Percentiles rank a stretch among this genome's conserved stretches.
Evolutionary conservation across 2,888 invertebrate species (phyloP).

Genomic region (Xanthia icteritia): DNA sequence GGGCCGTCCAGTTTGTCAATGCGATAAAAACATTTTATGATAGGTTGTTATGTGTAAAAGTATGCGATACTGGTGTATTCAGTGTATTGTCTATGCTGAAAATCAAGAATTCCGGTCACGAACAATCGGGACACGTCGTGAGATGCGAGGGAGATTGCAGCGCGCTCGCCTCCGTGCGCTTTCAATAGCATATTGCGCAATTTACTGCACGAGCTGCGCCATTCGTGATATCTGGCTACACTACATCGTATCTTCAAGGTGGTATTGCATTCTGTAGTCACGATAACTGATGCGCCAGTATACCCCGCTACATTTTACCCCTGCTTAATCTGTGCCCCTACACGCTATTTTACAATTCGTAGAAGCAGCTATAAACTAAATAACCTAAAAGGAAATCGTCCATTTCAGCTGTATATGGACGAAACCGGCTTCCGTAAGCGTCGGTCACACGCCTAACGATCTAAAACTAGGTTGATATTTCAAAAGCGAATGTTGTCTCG

Average conservation of each 20-base stretch:
- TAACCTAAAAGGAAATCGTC: conserved; percentile 49
- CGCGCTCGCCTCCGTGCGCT: conserved; percentile 77
- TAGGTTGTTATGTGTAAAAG: conserved; percentile 37
- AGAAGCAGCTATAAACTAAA: conserved; percentile 38
- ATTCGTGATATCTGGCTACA: conserved; percentile 78
- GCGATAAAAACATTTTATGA: conserved; percentile 22
- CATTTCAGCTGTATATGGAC: conserved; percentile 56
- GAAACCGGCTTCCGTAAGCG: conserved; percentile 65
- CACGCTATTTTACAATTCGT: conserved; percentile 12
- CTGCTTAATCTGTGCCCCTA: background rate
- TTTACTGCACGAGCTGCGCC: conserved; percentile 81
- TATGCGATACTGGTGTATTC: conserved; percentile 36
- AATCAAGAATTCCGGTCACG: conserved; percentile 82
- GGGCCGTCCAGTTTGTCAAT: conserved; percentile 39
- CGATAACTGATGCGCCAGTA: conserved; percentile 75
- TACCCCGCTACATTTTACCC: conserved; percentile 23
- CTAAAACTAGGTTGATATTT: conserved; percentile 75
- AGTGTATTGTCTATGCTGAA: conserved; percentile 63
- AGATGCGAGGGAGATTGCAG: conserved; percentile 82
- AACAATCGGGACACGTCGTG: conserved; percentile 80
- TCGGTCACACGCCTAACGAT: conserved; percentile 55
- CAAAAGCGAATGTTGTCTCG: conserved; percentile 67
- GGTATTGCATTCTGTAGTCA: conserved; percentile 79
- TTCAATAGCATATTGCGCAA: conserved; percentile 87
- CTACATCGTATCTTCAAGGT: conserved; percentile 81